phyloP scores from a whole-genome alignment of 23 tunicate genomes.

The Trididemnum clinides region DNA sequence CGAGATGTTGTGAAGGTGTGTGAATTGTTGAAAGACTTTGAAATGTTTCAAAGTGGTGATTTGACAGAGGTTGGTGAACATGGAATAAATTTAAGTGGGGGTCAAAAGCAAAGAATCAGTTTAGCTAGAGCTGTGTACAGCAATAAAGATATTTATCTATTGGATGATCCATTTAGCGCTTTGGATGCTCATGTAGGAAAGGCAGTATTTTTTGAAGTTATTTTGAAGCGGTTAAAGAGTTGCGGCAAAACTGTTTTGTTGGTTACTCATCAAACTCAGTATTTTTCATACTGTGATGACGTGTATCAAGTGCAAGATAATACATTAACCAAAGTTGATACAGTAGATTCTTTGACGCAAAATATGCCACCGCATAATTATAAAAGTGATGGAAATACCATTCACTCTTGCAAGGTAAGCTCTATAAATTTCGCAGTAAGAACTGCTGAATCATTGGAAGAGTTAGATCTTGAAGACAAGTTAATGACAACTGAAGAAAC shows the following conservation, averaged over 20 bases:
- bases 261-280: conserved; percentile 81
- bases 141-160: conserved; percentile 74
- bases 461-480: conserved; percentile 54
- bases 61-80: conserved; percentile 90
- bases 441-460: not conserved
- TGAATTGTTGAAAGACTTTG: conserved; percentile 65
- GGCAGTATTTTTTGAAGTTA: conserved; percentile 50
- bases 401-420: too few species aligned
- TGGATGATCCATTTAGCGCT: conserved; percentile 94
- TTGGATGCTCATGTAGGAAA: conserved; percentile 94
- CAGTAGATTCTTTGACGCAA: not conserved
- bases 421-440: too few species aligned
- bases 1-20: conserved; percentile 47
- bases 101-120: conserved; percentile 89
- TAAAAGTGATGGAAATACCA: too few species aligned
- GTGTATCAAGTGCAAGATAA: conserved; percentile 57
- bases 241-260: conserved; percentile 66
- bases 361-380: not conserved
- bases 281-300: conserved; percentile 67
- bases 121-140: conserved; percentile 87
- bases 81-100: conserved; percentile 90
- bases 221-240: conserved; percentile 33
- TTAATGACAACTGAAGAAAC: conserved; percentile 71
- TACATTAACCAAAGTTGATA: conserved; percentile 20
- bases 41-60: conserved; percentile 76